Evolutionary conservation across 2,888 invertebrate species (phyloP).

Genomic region (Orgyia antiqua): DNA sequence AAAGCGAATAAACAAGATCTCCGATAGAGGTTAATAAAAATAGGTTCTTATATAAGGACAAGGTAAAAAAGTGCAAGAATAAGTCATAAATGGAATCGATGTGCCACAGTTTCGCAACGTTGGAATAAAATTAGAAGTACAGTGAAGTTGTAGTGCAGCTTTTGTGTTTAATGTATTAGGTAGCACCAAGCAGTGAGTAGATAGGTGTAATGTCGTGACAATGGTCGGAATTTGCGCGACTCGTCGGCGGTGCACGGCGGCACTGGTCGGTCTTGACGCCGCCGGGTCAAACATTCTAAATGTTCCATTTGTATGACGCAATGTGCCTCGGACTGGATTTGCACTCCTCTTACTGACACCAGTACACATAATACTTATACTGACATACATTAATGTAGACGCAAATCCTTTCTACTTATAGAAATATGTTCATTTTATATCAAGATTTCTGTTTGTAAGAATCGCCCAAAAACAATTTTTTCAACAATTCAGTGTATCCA

Average conservation of each 20-base stretch:
- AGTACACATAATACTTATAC: conserved; percentile 27
- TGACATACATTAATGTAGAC: conserved; percentile 5
- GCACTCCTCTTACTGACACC: conserved; percentile 60
- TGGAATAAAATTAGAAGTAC: conserved; percentile 19
- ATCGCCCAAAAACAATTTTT: no score
- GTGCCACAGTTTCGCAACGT: conserved; percentile 23
- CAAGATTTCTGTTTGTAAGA: no score
- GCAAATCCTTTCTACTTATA: conserved; percentile 13
- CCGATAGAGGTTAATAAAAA: no score
- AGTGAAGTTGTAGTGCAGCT: conserved; percentile 30
- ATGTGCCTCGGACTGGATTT: conserved; percentile 62
- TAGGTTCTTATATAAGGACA: no score
- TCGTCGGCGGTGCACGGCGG: conserved; percentile 35
- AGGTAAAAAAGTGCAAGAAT: no score
- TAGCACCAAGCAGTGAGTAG: conserved; percentile 21
- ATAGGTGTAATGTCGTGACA: conserved; percentile 54
- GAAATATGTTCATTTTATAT: no score
- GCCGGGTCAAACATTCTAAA: conserved; percentile 70
- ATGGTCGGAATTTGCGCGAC: conserved; percentile 46
- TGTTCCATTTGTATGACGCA: conserved; percentile 66
- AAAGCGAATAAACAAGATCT: no score
- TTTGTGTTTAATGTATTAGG: conserved; percentile 30
- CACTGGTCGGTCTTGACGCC: conserved; percentile 34
- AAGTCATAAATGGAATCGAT: conserved; percentile 26
- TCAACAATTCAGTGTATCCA: no score